Percentiles rank a stretch among this genome's conserved stretches.
Conservation (phyloP, 1,140 invertebrate genomes). For the Rhopalosiphum padi region DNA sequence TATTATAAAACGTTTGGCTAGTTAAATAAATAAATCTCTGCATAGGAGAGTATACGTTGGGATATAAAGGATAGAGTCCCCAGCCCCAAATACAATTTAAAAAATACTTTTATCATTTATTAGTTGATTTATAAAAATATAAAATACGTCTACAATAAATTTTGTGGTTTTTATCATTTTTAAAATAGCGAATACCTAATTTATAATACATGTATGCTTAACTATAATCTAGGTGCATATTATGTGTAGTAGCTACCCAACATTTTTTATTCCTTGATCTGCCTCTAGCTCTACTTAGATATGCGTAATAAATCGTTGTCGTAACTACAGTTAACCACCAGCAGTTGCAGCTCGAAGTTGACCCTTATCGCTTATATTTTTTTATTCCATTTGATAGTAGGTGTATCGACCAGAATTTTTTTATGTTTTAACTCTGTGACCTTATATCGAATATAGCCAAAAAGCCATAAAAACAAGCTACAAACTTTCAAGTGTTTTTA, state of each 20-base stretch:
- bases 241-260: not conserved
- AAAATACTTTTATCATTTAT: not conserved
- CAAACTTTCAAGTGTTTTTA: not conserved
- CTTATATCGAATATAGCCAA: not conserved
- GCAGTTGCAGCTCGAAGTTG: not conserved
- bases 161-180: not conserved
- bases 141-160: not conserved
- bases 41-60: not conserved
- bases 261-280: not conserved
- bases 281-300: not conserved
- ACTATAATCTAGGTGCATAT: not conserved
- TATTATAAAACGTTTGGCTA: not conserved
- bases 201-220: not conserved
- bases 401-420: not conserved
- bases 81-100: too few relatives aligned
- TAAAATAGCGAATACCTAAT: not conserved
- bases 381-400: not conserved
- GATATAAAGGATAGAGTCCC: not conserved
- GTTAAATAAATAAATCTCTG: too few relatives aligned
- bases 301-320: not conserved
- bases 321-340: not conserved
- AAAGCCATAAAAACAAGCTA: not conserved
- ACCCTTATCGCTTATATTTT: constrained; percentile 5
- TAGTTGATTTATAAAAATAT: not conserved
- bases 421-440: not conserved